Evolutionary conservation across 2,113 vertebrate species (phyloP).

Genomic region (Laticauda colubrina): DNA sequence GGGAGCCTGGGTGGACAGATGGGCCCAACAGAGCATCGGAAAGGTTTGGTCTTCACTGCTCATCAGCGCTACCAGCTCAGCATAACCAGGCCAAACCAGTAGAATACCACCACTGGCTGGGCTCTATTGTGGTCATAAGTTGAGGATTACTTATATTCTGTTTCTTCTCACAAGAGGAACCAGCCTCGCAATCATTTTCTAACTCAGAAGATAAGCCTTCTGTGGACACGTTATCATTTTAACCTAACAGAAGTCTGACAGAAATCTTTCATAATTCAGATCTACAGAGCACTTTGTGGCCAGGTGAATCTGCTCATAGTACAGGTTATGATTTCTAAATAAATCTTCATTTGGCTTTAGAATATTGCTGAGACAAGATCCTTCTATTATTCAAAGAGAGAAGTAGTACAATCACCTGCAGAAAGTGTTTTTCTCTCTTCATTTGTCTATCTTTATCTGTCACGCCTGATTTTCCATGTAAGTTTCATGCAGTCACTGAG

Average conservation of each 20-base stretch:
- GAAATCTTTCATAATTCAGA: neutral
- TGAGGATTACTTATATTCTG: neutral
- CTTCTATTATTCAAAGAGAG: neutral
- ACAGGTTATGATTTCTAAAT: neutral
- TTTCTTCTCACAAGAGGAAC: neutral
- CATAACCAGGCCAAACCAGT: too few relatives aligned
- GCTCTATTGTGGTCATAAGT: too few relatives aligned
- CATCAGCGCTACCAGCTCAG: too few relatives aligned
- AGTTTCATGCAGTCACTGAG: neutral
- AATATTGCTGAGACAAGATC: neutral
- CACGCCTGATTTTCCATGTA: neutral
- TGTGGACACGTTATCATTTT: neutral
- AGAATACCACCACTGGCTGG: too few relatives aligned
- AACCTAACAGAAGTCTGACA: neutral
- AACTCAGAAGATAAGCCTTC: neutral
- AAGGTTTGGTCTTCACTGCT: too few relatives aligned
- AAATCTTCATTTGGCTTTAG: neutral
- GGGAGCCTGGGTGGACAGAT: too few relatives aligned
- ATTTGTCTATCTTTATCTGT: neutral
- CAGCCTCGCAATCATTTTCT: neutral
- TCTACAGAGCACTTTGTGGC: neutral
- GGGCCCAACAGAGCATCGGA: too few relatives aligned
- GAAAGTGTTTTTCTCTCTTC: neutral
- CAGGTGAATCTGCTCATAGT: neutral
- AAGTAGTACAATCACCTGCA: neutral